A percentile compares a stretch with the other conserved stretches of the same genome.
Conservation (phyloP, 2,113 vertebrate species). For the Ariopsis seemanni region DNA sequence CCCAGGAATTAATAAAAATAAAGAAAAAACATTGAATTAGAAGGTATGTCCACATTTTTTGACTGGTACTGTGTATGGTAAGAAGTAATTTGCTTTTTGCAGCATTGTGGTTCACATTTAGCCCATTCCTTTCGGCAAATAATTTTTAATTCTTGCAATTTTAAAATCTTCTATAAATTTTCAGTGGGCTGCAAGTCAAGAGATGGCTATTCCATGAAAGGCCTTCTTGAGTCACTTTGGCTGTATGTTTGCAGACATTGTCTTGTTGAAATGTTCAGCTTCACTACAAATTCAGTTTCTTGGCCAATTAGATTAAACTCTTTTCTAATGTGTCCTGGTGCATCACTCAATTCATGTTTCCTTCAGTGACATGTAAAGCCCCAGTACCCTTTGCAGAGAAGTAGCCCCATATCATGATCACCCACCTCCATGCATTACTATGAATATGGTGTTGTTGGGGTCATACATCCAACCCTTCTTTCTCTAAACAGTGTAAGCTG, state of each 20-base stretch:
- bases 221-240: background rate
- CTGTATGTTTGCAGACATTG: background rate
- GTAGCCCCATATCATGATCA: background rate
- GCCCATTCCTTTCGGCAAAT: background rate
- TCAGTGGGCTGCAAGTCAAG: background rate
- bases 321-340: background rate
- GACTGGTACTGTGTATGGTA: background rate
- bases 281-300: background rate
- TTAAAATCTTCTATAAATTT: background rate
- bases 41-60: too few relatives aligned
- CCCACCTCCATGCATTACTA: background rate
- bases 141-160: background rate
- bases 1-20: too few relatives aligned
- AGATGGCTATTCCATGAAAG: background rate
- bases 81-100: background rate
- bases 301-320: background rate
- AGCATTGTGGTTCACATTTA: background rate
- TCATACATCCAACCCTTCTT: background rate
- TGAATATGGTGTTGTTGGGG: background rate
- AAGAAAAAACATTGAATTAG: too few relatives aligned
- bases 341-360: background rate
- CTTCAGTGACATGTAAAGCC: background rate
- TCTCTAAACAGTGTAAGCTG: background rate
- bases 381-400: background rate
- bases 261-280: background rate